Conservation (phyloP, 1,140 invertebrate species). For the Chionoecetes opilio region DNA sequence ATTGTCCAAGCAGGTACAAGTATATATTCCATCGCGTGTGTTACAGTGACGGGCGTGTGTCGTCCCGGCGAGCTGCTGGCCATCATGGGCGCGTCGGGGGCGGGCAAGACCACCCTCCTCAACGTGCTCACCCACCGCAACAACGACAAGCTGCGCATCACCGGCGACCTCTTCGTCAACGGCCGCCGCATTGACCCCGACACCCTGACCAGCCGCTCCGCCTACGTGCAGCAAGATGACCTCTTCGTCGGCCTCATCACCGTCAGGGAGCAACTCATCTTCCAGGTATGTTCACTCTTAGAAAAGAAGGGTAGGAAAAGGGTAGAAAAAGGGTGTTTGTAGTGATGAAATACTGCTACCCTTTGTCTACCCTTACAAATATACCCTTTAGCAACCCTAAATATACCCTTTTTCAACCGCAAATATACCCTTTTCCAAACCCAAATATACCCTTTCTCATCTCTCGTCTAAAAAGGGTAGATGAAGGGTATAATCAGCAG, state of each 20-base stretch:
- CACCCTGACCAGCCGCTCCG: constrained; percentile 90
- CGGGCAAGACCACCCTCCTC: constrained; percentile 97
- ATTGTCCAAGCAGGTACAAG: no score
- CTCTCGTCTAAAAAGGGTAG: no score
- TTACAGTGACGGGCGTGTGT: constrained; percentile 93
- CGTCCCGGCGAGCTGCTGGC: constrained; percentile 95
- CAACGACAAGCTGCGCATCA: constrained; percentile 84
- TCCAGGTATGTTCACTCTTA: constrained; percentile 88
- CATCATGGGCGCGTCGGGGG: constrained; percentile 97
- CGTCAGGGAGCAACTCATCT: constrained; percentile 94
- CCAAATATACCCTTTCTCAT: no score
- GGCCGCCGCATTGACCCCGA: constrained; percentile 83
- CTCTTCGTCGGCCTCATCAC: constrained; percentile 97
- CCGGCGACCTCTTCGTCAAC: constrained; percentile 81
- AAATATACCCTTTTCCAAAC: no score
- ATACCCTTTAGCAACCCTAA: no score
- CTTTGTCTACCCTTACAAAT: no score
- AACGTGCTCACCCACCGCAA: constrained; percentile 94
- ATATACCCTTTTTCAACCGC: no score
- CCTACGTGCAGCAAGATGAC: constrained; percentile 98
- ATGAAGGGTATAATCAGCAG: no score
- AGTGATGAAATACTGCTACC: no score
- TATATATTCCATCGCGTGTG: no score
- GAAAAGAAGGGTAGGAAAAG: background rate
- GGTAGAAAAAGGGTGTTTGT: no score